phyloP scores from a whole-genome alignment of 30 jellyfish, hydroid and myxozoan species.

The Pelagia noctiluca region DNA sequence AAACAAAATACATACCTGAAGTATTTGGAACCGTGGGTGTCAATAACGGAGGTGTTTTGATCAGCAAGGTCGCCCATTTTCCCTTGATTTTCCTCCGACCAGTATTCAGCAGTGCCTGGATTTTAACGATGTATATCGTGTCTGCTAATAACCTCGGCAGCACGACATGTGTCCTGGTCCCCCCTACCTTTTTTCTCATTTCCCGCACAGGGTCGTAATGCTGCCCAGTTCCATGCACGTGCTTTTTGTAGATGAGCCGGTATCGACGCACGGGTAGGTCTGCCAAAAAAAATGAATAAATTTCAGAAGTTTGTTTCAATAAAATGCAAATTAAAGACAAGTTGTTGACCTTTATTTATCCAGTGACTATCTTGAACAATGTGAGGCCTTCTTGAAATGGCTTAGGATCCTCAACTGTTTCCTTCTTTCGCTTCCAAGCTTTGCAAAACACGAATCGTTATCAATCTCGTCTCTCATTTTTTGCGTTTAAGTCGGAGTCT shows the following conservation, averaged over 20 bases:
- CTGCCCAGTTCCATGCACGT: conserved; percentile 61
- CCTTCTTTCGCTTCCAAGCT: too few relatives aligned
- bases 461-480: too few relatives aligned
- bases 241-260: conserved; percentile 21
- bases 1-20: background rate
- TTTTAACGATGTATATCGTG: conserved; percentile 41
- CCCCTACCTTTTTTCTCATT: conserved; percentile 30
- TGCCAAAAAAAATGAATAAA: background rate
- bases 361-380: background rate
- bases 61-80: conserved; percentile 30
- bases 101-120: conserved; percentile 47
- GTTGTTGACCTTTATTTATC: background rate
- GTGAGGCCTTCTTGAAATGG: too few relatives aligned
- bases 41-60: conserved; percentile 51
- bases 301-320: background rate
- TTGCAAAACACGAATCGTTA: too few relatives aligned
- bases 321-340: background rate
- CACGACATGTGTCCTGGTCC: conserved; percentile 26
- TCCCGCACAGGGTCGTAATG: conserved; percentile 47
- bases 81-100: conserved; percentile 43
- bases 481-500: too few relatives aligned
- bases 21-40: background rate
- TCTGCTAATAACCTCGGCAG: conserved; percentile 26
- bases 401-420: too few relatives aligned
- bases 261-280: conserved; percentile 60